Evolutionary conservation across 2,888 invertebrate species (phyloP), one percentile per base, ranked within the genome.

Genomic region (Timema podura): DNA sequence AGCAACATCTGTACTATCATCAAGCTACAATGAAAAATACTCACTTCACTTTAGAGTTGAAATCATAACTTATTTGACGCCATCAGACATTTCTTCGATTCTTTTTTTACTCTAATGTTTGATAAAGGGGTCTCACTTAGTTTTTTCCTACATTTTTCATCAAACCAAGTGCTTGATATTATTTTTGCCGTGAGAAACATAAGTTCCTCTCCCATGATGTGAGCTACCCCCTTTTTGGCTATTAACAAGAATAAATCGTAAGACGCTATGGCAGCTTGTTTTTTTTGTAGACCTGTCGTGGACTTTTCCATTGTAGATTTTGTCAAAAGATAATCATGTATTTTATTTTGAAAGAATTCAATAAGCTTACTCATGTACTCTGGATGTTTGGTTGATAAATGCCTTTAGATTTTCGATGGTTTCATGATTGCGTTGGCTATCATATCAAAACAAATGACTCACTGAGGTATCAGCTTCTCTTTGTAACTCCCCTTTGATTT

Each of bases 21-120:
- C 59, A 59, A 59, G 59, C 59, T 59, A 30, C 59, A 59, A n/a
- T n/a, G 59, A 59, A 59, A 59, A 59, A n/a, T 59, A 59, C 59
- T 59, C 59, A 7, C 59, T 59, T 59, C 16, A 7, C n/a, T 59
- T 59, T 30, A 59, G n/a, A 59, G n/a, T 30, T 59, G 59, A 15
- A 59, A 59, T 59, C 59, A 59, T 59, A 10, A 30, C 59, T 59
- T 7, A 9, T 59, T 59, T 59, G 59, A 59, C n/a, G n/a, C 7
- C 59, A 59, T 59, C 59, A 7, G n/a, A 59, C 59, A 59, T 59
- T 59, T 59, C 59, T 15, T 59, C 59, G 8, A 59, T 59, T n/a
- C 8, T 59, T n/a, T 59, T 59, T 59, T 59, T 59, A 59, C 59
- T 10, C 15, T n/a, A 10, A 7, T 59, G 59, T 59, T 59, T 7